Base-by-base conservation (phyloP, 2,797 vertebrate species). In the Melanotaenia trifasciata region DNA sequence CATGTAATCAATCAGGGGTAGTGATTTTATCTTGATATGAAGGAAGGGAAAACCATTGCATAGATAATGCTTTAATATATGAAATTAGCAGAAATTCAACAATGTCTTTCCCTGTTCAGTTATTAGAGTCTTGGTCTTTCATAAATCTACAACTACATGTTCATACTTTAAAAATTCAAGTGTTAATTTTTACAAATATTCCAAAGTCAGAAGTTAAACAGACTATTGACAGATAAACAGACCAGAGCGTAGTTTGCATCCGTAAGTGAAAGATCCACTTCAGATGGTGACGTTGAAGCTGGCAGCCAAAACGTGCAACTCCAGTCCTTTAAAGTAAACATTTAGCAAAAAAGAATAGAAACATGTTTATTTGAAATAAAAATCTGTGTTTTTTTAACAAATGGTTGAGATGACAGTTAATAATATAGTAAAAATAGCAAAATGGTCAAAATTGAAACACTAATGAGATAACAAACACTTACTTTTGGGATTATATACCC, bases 211-310 rank as follows among this genome's bases (percentile, higher is more conserved):
- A 22, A 24, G 16, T 45, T 16, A 6, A 45, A 18, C 40, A 45
- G 50, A 22, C 4, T 22, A 9, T 13, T 20, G 32, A 36, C 12
- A 51, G 6, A 64, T 36, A 11, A 10, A 14, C n/a, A 24, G 50
- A 22, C n/a, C 13, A 45, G 40, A 16, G 1, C 5, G 18, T 51
- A 69, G 58, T 78, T 70, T 62, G 58, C 45, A 80, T 63, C 14
- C 4, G 3, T 40, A 40, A 40, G 38, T 67, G 65, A 70, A 54
- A 72, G n/a, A 63, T 70, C 40, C 2, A 64, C 64, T 40, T 72
- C 54, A 58, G 43, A 69, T 38, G 72, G 47, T 61, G 53, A 79
- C 53, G 60, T 71, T 24, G 47, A 18, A 57, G 22, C 60, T n/a
- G 16, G 8, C 32, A 54, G 26, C 16, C 3, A 12, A 62, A 60